These are phyloP conservation scores for Lytechinus pictus DNA, from an alignment of 35 echinoderm and acorn worm genomes.

Conservation along the genomic window DNA sequence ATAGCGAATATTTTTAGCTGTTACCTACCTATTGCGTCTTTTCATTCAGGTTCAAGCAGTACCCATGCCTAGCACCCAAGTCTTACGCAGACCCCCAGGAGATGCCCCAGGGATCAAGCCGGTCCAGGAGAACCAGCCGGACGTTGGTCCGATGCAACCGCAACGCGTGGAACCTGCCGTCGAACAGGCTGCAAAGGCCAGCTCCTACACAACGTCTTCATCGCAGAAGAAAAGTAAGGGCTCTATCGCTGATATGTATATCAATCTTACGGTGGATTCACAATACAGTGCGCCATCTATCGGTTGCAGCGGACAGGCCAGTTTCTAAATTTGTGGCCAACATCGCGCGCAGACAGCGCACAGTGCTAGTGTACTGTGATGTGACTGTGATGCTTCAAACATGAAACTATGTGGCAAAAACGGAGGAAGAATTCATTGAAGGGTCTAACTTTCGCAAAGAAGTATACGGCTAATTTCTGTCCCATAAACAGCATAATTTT, in stretches of 20 bases:
- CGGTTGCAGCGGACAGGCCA: too few relatives aligned
- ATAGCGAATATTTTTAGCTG: neutral
- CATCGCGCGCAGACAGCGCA: too few relatives aligned
- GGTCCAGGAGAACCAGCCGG: neutral
- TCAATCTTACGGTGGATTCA: too few relatives aligned
- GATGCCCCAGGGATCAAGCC: conserved; percentile 19
- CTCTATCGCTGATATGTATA: neutral
- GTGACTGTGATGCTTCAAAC: too few relatives aligned
- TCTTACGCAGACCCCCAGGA: conserved; percentile 26
- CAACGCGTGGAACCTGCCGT: neutral
- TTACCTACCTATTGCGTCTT: neutral
- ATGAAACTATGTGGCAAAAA: too few relatives aligned
- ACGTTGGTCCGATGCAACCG: neutral
- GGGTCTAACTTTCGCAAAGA: too few relatives aligned
- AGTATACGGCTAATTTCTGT: too few relatives aligned
- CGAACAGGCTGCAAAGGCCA: neutral
- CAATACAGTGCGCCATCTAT: too few relatives aligned
- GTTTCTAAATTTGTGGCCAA: too few relatives aligned
- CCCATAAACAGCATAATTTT: too few relatives aligned
- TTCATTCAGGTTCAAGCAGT: conserved; percentile 15
- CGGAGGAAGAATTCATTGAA: too few relatives aligned
- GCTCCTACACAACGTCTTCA: neutral
- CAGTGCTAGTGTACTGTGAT: too few relatives aligned
- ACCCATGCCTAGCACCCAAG: neutral
- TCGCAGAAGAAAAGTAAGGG: neutral